Base-by-base conservation (phyloP, 2,888 invertebrate genomes). In the Sarcophaga caerulescens region DNA sequence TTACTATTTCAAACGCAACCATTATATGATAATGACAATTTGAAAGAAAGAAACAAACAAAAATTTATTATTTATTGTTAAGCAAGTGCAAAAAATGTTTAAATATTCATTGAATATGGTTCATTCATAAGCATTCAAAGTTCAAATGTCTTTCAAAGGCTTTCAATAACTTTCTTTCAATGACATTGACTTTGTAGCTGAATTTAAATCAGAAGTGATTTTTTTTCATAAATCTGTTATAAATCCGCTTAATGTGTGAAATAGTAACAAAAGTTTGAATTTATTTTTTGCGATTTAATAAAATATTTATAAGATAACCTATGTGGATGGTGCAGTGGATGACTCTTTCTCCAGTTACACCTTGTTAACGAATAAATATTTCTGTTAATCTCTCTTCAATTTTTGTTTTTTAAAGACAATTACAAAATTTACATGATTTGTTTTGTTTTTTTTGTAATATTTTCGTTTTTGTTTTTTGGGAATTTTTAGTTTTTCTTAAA, bases 121-220 rank as follows among this genome's bases (percentile, higher is more conserved):
- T 79, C 70, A 70, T 71, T 63, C 62, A 73, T 65, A 21, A 12
- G 12, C 17, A 10, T 23, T 11, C 21, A 3, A 57, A 69, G 75
- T 25, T 44, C 10, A 35, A 35, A 25, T 63, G 57, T 70, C 44
- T 35, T 66, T 66, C 66, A 44, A 73, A 59, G 5, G 8, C 19
- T 59, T 23, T 73, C n/a, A 57, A 12, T 73, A 19, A 19, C 8
- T 47, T 63, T 59, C 69, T 75, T 71, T 62, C 60, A 68, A 84
- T 81, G 83, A 84, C 86, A 86, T 86, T 86, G 86, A 86, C 86
- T 86, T 86, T 86, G 81, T 84, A 81, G 5, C 4, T 52, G 52
- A 52, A 17, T 52, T 52, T 17, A 52, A 14, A 52, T 52, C 17
- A 52, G 4, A 52, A 52, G 17, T 1, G 52, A 52, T 52, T 17